A percentile compares a stretch with the other conserved stretches of the same genome.
These are phyloP conservation scores for Hypercompe scribonia DNA, from an alignment of 2,888 invertebrate genomes.

Conservation along the genomic window DNA sequence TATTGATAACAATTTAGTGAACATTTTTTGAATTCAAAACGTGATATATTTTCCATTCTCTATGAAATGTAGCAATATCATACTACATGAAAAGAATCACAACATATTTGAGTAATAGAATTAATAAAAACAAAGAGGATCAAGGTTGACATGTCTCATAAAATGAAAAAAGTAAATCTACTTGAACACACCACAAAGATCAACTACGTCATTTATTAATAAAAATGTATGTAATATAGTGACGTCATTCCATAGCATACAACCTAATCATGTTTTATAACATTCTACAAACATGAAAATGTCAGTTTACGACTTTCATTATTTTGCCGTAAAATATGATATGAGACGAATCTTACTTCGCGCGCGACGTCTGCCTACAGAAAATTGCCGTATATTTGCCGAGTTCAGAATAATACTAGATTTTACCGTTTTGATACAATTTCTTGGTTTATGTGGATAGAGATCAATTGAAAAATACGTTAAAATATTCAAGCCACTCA, in stretches of 20 bases:
- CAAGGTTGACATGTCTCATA: not conserved
- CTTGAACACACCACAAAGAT: not conserved
- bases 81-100: too few relatives aligned
- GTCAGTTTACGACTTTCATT: slow-evolving; percentile 37
- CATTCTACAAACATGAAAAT: slow-evolving; percentile 16
- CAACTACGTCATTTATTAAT: not conserved
- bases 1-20: too few relatives aligned
- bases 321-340: slow-evolving; percentile 34
- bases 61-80: too few relatives aligned
- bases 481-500: not conserved
- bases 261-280: slow-evolving; percentile 12
- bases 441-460: slow-evolving; percentile 9
- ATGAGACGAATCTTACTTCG: slow-evolving; percentile 28
- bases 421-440: slow-evolving; percentile 8
- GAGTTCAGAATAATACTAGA: slow-evolving; percentile 12
- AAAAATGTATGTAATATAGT: not conserved
- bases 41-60: too few relatives aligned
- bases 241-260: not conserved
- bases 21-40: too few relatives aligned
- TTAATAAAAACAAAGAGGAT: not conserved
- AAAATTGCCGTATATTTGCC: slow-evolving; percentile 3
- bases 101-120: too few relatives aligned
- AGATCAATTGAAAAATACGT: not conserved
- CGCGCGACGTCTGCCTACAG: not conserved
- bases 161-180: not conserved